Base-by-base conservation (phyloP, 2,888 invertebrate species). In the Pachycephus smyrnensis region DNA sequence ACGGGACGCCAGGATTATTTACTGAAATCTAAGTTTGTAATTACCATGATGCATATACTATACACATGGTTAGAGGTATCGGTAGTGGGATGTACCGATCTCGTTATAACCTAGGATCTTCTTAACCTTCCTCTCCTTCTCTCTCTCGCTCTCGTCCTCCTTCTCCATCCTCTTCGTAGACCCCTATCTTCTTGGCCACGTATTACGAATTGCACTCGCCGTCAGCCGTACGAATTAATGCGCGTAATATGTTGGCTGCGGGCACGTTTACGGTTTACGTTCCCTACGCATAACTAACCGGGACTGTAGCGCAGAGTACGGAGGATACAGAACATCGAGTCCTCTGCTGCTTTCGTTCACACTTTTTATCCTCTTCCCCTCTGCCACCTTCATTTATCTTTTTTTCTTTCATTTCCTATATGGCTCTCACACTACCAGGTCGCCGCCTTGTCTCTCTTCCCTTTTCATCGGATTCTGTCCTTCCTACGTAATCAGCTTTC, bases 21-120 rank as follows among this genome's bases (percentile, higher is more conserved):
- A 88, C 87, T 87, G 85, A 85, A 87, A 87, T 87, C 88, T 88
- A 87, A 90, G 89, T 89, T 90, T 90, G 90, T 89, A 90, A 89
- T 90, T 90, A 89, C 88, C 86, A 79, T 85, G 88, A 87, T 76
- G 36, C 73, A 33, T 68, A 31, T 68, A 35, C 33, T 68, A 35
- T 35, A 81, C 79, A 80, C 80, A 73, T 30, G 69, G 69, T 77
- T 35, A 33, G 73, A 68, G 73, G 69, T 76, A 76, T 69, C 78
- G 76, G 69, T 32, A 69, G 68, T 23, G 77, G 74, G 40, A 73
- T 69, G 37, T 83, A 86, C 86, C 86, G 84, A 87, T 88, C 87
- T 88, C 85, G 86, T 87, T 86, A 88, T 86, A 86, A 88, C 82
- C 85, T 84, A 84, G 82, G 81, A 86, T 84, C 82, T 80, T 71